Conservation (phyloP, 2,888 invertebrate species). For the Yponomeuta evonymella region DNA sequence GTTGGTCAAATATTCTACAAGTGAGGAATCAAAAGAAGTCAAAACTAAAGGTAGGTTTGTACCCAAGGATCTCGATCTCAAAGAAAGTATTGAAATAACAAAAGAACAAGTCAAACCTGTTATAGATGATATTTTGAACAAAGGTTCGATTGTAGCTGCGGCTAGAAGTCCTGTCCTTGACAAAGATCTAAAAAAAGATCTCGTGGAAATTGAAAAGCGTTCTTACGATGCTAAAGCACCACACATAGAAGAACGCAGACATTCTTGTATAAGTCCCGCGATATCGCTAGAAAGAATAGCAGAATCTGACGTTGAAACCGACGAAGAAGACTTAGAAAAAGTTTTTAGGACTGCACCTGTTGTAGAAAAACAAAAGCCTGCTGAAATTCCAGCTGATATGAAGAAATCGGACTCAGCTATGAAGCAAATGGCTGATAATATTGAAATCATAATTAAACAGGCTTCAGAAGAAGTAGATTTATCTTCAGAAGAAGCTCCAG, state of each 20-base stretch:
- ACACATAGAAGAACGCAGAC: conserved; percentile 62
- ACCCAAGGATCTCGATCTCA: conserved; percentile 43
- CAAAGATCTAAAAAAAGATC: conserved; percentile 63
- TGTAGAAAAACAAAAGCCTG: conserved; percentile 28
- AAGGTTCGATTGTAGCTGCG: conserved; percentile 55
- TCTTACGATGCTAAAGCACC: conserved; percentile 69
- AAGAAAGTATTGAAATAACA: conserved; percentile 50
- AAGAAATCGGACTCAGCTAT: conserved; percentile 70
- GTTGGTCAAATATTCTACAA: conserved; percentile 54
- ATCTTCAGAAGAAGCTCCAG: conserved; percentile 55
- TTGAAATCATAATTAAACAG: conserved; percentile 70
- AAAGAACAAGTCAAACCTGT: conserved; percentile 64
- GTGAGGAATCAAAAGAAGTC: conserved; percentile 33
- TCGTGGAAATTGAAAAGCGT: conserved; percentile 58
- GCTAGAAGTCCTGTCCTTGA: conserved; percentile 55
- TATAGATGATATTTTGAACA: conserved; percentile 64
- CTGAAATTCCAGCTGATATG: conserved; percentile 39
- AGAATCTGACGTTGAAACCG: conserved; percentile 65
- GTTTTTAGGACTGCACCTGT: conserved; percentile 21
- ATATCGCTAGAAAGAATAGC: conserved; percentile 67
- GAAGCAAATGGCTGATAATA: conserved; percentile 73
- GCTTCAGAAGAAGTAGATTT: conserved; percentile 66
- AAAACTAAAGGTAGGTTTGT: conserved; percentile 33
- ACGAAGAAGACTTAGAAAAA: conserved; percentile 44
- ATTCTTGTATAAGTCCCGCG: conserved; percentile 68